Conservation (phyloP, 2,113 vertebrate genomes). For the Orycteropus afer region DNA sequence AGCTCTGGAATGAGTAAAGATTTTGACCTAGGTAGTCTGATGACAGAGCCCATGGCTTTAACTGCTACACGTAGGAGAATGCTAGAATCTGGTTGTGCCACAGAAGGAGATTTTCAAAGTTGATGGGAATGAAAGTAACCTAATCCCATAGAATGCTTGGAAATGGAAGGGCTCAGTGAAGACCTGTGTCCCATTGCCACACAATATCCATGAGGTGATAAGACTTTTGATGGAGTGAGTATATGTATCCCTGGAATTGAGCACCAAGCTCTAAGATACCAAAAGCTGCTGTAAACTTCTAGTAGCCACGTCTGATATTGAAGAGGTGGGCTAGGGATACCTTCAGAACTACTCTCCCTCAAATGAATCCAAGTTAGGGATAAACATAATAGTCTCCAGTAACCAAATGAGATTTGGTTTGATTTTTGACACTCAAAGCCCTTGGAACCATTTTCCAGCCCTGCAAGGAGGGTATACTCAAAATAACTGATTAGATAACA, state of each 20-base stretch:
- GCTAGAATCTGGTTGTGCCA: neutral
- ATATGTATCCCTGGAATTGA: neutral
- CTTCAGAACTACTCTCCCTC: neutral
- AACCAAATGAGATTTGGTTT: neutral
- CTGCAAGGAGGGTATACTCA: neutral
- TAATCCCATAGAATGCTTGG: neutral
- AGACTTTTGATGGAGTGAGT: neutral
- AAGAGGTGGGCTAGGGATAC: neutral
- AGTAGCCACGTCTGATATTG: neutral
- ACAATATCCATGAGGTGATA: neutral
- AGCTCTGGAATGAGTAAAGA: too few species aligned
- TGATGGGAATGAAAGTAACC: neutral
- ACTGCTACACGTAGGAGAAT: neutral
- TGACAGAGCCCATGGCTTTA: too few species aligned
- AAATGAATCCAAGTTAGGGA: neutral
- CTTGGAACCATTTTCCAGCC: neutral
- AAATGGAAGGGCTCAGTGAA: conserved; percentile 13
- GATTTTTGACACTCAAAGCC: neutral
- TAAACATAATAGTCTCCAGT: neutral
- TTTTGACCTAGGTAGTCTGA: too few species aligned
- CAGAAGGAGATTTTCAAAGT: neutral
- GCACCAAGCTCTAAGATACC: neutral
- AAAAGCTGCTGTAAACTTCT: neutral
- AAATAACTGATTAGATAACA: too few species aligned
- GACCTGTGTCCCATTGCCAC: neutral